Conservation (phyloP, 2,113 vertebrate genomes). For the Zosterops pallidus region DNA sequence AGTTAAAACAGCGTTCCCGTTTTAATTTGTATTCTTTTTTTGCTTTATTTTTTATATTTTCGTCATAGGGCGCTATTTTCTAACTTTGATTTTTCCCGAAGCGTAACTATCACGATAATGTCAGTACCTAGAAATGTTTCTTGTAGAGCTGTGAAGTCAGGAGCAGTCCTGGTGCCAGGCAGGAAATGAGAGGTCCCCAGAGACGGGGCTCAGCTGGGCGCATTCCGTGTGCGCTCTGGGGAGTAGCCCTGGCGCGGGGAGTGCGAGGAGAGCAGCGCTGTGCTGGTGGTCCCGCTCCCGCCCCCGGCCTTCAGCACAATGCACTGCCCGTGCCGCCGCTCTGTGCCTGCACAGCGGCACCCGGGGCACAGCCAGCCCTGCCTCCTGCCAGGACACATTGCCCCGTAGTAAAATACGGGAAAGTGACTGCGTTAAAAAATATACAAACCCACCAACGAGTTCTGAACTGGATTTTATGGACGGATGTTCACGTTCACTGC, state of each 20-base stretch:
- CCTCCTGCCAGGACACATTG: accelerated
- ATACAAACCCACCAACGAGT: not conserved
- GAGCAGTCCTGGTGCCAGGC: not conserved
- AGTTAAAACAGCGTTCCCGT: not conserved
- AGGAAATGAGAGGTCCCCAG: not conserved
- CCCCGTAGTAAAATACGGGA: not conserved
- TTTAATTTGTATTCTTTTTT: not conserved
- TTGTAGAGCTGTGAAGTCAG: not conserved
- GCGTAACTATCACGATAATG: not conserved
- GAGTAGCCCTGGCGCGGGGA: not conserved
- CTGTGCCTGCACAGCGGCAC: not conserved
- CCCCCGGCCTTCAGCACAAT: not conserved
- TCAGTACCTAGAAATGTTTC: not conserved
- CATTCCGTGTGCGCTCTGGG: not conserved
- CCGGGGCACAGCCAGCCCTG: not conserved
- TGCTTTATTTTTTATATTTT: not conserved
- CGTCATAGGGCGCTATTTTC: not conserved
- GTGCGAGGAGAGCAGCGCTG: not conserved
- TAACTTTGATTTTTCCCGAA: not conserved
- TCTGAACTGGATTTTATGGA: not conserved
- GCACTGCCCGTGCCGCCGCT: not conserved
- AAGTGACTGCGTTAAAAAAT: not conserved
- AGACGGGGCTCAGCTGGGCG: not conserved
- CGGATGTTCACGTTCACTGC: not conserved
- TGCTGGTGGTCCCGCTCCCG: not conserved